These are phyloP conservation scores for Hycleus cichorii DNA, from an alignment of 1,140 invertebrate species.

Conservation along the genomic window DNA sequence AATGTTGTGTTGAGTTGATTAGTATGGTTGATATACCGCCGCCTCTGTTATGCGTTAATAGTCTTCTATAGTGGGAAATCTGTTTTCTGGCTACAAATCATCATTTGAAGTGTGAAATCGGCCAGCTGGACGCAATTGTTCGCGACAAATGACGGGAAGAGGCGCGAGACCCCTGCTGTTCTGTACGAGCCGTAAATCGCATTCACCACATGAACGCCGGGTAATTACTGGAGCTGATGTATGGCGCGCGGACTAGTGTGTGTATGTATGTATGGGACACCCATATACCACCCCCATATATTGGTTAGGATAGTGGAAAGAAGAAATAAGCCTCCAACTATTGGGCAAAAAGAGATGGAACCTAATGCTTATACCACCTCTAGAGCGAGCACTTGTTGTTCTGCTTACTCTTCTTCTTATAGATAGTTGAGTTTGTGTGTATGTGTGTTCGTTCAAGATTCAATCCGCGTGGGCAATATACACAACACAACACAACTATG, in stretches of 20 bases:
- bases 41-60: no score
- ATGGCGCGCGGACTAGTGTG: constrained; percentile 24
- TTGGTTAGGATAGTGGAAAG: background rate
- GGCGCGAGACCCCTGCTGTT: constrained; percentile 24
- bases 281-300: constrained; percentile 20
- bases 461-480: no score
- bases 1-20: no score
- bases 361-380: no score
- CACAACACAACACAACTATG: no score
- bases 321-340: no score
- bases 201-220: constrained; percentile 21
- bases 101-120: constrained; percentile 25
- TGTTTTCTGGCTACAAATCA: constrained; percentile 30
- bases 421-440: no score
- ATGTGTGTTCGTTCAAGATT: no score
- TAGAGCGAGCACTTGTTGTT: no score
- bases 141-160: constrained; percentile 28
- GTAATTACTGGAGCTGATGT: constrained; percentile 29
- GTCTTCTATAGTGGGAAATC: constrained; percentile 18
- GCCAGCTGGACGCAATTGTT: constrained; percentile 28
- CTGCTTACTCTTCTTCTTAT: no score
- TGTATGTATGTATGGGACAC: background rate
- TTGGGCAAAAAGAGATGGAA: no score
- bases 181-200: constrained; percentile 20
- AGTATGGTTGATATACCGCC: no score